Evolutionary conservation across 92 coral and sea anemone species (phyloP).

Genomic region (Galaxea fascicularis): DNA sequence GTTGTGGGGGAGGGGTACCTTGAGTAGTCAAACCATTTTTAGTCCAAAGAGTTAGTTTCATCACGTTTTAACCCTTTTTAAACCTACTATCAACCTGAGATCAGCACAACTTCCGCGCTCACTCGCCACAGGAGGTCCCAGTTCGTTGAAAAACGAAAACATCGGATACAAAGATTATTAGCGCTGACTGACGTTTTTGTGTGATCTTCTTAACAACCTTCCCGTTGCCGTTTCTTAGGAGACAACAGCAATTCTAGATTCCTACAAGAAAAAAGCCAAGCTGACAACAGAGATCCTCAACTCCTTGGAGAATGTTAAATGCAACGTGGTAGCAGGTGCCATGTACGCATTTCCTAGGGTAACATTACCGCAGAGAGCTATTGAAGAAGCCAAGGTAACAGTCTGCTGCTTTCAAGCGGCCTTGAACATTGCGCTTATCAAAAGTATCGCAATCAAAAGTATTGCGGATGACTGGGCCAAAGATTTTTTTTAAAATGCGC

Average conservation of each 20-base stretch:
- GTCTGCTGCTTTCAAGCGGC: not conserved
- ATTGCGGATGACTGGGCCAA: no score
- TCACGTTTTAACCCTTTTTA: no score
- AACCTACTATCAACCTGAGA: no score
- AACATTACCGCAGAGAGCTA: slow-evolving; percentile 74
- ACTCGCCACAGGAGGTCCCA: not conserved
- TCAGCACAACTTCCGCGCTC: no score
- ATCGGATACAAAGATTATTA: not conserved
- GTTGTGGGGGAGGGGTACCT: no score
- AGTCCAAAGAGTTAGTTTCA: no score
- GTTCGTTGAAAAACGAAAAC: no score
- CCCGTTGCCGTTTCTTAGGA: slow-evolving; percentile 53
- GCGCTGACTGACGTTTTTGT: not conserved
- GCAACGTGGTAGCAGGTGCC: slow-evolving; percentile 84
- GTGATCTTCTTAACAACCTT: not conserved
- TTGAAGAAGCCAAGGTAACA: slow-evolving; percentile 83
- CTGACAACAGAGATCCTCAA: slow-evolving; percentile 79
- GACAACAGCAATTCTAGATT: slow-evolving; percentile 60
- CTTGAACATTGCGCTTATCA: not conserved
- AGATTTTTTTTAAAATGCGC: no score
- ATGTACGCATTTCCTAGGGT: slow-evolving; percentile 93
- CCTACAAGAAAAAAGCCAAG: slow-evolving; percentile 75
- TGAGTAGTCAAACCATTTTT: no score
- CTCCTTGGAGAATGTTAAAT: slow-evolving; percentile 76
- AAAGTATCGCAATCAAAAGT: no score